Conservation (phyloP, 92 coral and sea anemone species). For the Porites rus region DNA sequence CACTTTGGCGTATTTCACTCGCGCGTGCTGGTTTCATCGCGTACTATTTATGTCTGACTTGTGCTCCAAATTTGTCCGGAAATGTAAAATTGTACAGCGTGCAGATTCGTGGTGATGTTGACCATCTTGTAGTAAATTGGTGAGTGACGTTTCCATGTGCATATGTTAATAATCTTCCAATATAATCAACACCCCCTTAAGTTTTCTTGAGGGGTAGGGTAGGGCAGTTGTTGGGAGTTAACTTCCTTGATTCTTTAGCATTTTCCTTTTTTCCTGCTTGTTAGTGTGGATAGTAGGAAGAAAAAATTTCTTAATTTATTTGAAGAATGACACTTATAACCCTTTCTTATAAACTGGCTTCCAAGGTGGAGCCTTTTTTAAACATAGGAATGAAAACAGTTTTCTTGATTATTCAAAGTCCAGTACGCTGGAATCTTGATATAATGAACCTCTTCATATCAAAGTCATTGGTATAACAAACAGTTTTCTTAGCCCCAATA, state of each 20-base stretch:
- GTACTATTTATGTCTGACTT: neutral
- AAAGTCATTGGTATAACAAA: too few species aligned
- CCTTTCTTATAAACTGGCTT: too few species aligned
- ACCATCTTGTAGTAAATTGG: constrained; percentile 28
- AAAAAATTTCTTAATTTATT: too few species aligned
- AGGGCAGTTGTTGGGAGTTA: neutral
- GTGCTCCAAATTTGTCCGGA: constrained; percentile 23
- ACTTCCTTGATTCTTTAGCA: neutral
- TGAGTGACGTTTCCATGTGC: constrained; percentile 29
- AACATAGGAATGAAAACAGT: too few species aligned
- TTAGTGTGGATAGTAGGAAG: too few species aligned
- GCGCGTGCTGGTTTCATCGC: constrained; percentile 33
- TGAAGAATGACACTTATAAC: too few species aligned
- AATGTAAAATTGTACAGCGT: constrained; percentile 28
- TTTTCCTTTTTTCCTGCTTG: too few species aligned
- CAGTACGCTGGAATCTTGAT: too few species aligned
- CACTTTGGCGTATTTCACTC: neutral
- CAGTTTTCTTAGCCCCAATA: too few species aligned
- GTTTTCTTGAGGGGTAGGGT: neutral
- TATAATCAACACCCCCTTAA: neutral
- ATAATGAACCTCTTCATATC: too few species aligned
- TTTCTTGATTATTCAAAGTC: too few species aligned
- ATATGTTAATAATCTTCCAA: constrained; percentile 31
- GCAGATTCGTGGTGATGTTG: constrained; percentile 21
- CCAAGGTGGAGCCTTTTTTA: too few species aligned